These are phyloP conservation scores for Batillaria attramentaria DNA, from an alignment of 1,140 invertebrate species.

Conservation along the genomic window DNA sequence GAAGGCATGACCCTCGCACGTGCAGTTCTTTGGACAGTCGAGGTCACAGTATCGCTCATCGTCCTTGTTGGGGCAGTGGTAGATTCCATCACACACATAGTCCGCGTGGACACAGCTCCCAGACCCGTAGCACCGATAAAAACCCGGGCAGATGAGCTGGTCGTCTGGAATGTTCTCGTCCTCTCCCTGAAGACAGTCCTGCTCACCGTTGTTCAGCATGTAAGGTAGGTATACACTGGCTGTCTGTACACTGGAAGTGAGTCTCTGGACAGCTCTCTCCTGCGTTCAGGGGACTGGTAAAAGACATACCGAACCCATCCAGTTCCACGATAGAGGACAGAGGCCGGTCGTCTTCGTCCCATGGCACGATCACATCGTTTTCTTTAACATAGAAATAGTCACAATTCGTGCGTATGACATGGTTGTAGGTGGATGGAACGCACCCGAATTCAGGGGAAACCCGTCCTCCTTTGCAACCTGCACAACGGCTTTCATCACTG, in stretches of 20 bases:
- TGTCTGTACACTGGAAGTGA: neutral
- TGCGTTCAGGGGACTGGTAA: neutral
- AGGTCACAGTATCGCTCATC: conserved; percentile 32
- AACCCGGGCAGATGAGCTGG: neutral
- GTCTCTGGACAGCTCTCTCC: neutral
- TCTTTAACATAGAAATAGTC: neutral
- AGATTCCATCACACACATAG: conserved; percentile 26
- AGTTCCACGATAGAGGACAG: neutral
- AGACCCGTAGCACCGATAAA: conserved; percentile 26
- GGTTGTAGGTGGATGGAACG: neutral
- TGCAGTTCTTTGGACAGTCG: conserved; percentile 22
- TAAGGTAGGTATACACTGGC: neutral
- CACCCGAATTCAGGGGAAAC: neutral
- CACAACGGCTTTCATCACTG: neutral
- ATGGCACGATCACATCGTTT: neutral
- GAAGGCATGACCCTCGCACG: conserved; percentile 27
- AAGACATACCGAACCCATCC: neutral
- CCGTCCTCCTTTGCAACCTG: neutral
- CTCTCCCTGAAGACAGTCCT: neutral
- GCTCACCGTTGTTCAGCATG: conserved; percentile 8
- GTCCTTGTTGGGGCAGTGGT: conserved; percentile 37
- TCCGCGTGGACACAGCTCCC: conserved; percentile 12
- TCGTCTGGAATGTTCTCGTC: conserved; percentile 2
- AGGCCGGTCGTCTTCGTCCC: neutral
- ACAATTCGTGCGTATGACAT: neutral